Conservation (phyloP, 2,113 vertebrate species). For the Barnardius zonarius region DNA sequence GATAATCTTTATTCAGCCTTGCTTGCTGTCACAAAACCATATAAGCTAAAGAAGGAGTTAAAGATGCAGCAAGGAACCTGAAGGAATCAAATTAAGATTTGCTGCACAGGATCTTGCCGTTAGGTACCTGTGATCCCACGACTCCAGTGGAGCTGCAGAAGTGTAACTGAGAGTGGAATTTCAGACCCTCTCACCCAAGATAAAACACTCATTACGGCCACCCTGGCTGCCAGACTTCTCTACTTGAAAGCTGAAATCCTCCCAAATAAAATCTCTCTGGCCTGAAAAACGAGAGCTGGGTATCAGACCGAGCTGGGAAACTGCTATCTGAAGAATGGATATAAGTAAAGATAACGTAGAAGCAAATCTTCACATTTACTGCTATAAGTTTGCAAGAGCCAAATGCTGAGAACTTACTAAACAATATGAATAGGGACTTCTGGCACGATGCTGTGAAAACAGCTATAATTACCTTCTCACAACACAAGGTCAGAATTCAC, state of each 20-base stretch:
- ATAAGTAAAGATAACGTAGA: neutral
- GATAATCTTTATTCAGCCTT: neutral
- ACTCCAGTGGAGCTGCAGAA: neutral
- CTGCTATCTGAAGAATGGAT: conserved; percentile 15
- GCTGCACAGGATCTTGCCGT: neutral
- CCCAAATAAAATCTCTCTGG: neutral
- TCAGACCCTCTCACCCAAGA: conserved; percentile 13
- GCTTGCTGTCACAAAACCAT: neutral
- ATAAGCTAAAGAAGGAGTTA: neutral
- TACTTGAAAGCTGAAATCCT: conserved; percentile 15
- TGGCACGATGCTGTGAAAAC: neutral
- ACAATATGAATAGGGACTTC: neutral
- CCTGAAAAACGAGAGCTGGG: conserved; percentile 44
- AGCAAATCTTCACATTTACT: neutral
- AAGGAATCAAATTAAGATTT: neutral
- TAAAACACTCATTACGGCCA: conserved; percentile 31
- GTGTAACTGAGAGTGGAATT: conserved; percentile 13
- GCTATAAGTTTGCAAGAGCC: neutral
- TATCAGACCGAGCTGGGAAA: neutral
- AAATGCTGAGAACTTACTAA: neutral
- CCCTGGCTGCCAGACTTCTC: conserved; percentile 11
- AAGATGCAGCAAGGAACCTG: neutral
- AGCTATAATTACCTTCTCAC: neutral
- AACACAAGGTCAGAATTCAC: neutral
- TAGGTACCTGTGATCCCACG: neutral